Base-by-base conservation (phyloP, 2,888 invertebrate genomes). In the Sialis fuliginosa region DNA sequence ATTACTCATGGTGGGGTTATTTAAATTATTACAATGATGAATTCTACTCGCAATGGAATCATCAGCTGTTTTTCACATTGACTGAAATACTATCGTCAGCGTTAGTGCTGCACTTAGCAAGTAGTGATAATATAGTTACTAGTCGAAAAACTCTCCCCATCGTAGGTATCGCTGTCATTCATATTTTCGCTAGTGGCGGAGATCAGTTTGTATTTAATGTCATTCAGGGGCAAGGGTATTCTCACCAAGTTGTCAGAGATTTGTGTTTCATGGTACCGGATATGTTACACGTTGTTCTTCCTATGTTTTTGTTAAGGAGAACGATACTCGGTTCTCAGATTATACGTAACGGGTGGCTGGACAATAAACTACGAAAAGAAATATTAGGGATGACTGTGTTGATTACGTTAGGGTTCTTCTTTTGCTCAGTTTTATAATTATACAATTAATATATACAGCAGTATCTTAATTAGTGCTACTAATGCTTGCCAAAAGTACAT, bases 21-120 rank as follows among this genome's bases (percentile, higher is more conserved):
- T 71, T 79, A 50, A 79, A 79, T 60, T 80, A 79, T 57, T 78
- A 77, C 69, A 80, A 80, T 54, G 80, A 80, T 52, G 79, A 79
- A 52, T 80, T 75, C 57, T 79, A 79, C 59, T 70, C 70, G 32
- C 78, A 78, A 57, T 80, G 78, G 78, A 74, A 76, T 58, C 79
- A 80, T 60, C 80, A 80, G 57, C 59, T 77, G 52, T 75, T 78
- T 58, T 75, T 75, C 56, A 71, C 73, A 56, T 51, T 74, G 39
- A 77, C 79, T 7, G 80, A 80, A 63, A 55, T 78, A 22, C 59
- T 74, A 52, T 79, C 78, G 22, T 75, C 77, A 5, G 58, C 67
- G 41, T 58, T 76, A 53, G 74, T 79, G 10, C 60, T 79, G 54
- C 67, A 71, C 54, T 61, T 76, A 54, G 69, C 75, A 30, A 71